Evolutionary conservation across 2,113 vertebrate species (phyloP).

Genomic region (Aepyceros melampus): DNA sequence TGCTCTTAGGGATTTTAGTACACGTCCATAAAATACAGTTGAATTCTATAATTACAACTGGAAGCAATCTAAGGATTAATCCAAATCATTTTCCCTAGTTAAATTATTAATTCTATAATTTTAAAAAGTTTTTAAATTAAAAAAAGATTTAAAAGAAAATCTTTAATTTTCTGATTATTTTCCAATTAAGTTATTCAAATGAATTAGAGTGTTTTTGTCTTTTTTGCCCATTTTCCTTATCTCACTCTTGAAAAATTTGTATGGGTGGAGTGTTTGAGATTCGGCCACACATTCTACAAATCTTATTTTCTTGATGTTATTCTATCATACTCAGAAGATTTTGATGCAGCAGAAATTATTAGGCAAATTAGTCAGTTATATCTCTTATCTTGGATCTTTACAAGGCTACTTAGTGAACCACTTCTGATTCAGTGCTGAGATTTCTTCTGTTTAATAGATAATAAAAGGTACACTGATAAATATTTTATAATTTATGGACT

Average conservation of each 20-base stretch:
- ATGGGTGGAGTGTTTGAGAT: not conserved
- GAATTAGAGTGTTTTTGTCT: not conserved
- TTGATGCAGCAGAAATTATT: not conserved
- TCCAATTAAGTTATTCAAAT: not conserved
- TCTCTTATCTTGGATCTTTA: not conserved
- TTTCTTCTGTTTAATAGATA: not conserved
- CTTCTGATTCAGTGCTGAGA: not conserved
- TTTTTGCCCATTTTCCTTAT: not conserved
- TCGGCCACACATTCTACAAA: not conserved
- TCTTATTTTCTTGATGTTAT: not conserved
- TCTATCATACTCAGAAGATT: not conserved
- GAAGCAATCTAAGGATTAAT: not conserved
- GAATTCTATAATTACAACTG: not conserved
- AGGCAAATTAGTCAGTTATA: not conserved
- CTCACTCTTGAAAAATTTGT: not conserved
- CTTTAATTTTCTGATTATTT: not conserved
- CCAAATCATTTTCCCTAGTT: not conserved
- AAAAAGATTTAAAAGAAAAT: not conserved
- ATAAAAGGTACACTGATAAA: not conserved
- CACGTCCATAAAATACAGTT: not conserved
- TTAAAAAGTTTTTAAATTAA: not conserved
- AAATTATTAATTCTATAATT: not conserved
- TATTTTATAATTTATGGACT: not conserved
- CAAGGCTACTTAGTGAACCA: not conserved
- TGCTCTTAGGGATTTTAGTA: not conserved